Conservation (phyloP, 2,113 vertebrate species). For the Thinocorus orbignyianus region DNA sequence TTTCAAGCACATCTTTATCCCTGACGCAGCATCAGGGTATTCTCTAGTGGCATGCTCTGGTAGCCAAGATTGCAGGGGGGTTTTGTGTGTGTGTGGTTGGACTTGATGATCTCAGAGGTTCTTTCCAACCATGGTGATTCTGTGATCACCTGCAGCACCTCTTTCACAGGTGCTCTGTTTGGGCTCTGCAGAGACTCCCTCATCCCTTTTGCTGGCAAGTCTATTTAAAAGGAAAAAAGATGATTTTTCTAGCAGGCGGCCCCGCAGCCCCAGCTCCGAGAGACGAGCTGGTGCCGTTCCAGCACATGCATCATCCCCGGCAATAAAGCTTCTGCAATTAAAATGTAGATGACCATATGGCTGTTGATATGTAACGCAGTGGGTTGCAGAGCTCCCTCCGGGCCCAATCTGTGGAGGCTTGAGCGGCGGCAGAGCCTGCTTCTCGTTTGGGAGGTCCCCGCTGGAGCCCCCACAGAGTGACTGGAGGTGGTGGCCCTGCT, state of each 20-base stretch:
- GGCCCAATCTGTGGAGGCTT: background rate
- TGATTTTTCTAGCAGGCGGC: background rate
- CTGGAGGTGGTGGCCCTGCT: background rate
- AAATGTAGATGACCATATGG: slow-evolving; percentile 61
- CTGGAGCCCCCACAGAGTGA: fast-evolving
- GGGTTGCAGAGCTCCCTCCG: slow-evolving; percentile 30
- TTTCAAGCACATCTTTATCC: background rate
- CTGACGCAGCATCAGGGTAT: fast-evolving
- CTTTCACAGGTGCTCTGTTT: background rate
- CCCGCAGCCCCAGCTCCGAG: background rate
- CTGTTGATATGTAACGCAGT: slow-evolving; percentile 19
- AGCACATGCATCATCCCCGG: slow-evolving; percentile 47
- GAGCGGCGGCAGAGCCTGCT: background rate
- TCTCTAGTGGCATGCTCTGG: too few species aligned
- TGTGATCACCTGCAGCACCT: background rate
- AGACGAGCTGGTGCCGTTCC: slow-evolving; percentile 14
- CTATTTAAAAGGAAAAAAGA: slow-evolving; percentile 34
- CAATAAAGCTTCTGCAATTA: slow-evolving; percentile 57
- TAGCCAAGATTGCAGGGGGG: too few species aligned
- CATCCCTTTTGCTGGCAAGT: background rate
- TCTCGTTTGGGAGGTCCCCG: background rate
- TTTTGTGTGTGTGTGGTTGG: too few species aligned
- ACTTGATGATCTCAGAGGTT: too few species aligned
- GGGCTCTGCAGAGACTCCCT: background rate
- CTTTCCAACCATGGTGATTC: too few species aligned